Base-by-base conservation (phyloP, 1,140 invertebrate genomes). In the Archivesica marissinica region DNA sequence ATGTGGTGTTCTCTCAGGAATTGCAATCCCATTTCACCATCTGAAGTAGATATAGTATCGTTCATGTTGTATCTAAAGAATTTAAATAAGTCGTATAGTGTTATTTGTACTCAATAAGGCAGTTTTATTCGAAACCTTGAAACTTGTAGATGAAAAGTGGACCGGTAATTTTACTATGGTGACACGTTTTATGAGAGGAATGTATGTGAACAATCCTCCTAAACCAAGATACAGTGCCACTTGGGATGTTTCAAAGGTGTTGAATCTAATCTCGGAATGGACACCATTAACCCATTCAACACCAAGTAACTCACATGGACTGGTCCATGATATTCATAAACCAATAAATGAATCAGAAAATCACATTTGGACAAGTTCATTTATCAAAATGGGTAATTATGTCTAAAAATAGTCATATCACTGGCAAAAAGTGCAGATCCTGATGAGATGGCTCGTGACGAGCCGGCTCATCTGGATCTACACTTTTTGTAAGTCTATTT, bases 1-100 rank as follows among this genome's bases (percentile, higher is more conserved):
- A 33, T 23, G 17, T 87, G 54, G 28, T 82, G 83, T 81, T 17
- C 33, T 61, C 28, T 72, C 68, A 54, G 35, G 30, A 11, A 70
- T 25, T 76, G 75, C 79, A 64, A 28, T 64, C 59, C 59, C 13
- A 7, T 64, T 64, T 38, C 6, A 20, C 2, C 35, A 4, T 30
- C 35, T 64, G 59, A 64, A 64, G 33, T 15, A 30, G 35, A 30
- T 13, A 30, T 64, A 64, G 4, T 64, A 7, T 6, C 23, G 6
- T 64, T 6, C 33, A 30, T 64, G 28, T 64, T 20, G 4, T 64
- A 28, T 64, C 35, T 64, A 28, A 30, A 6, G 25, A 38, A 23
- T 20, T 6, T 3, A 7, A 20, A 30, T 64, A 64, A 64, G 28
- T 64, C 59, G 6, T 64, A 64, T 23, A 30, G 23, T 64, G 25